Evolutionary conservation across 2,888 invertebrate genomes (phyloP).

Genomic region (Isotomurus palustris): DNA sequence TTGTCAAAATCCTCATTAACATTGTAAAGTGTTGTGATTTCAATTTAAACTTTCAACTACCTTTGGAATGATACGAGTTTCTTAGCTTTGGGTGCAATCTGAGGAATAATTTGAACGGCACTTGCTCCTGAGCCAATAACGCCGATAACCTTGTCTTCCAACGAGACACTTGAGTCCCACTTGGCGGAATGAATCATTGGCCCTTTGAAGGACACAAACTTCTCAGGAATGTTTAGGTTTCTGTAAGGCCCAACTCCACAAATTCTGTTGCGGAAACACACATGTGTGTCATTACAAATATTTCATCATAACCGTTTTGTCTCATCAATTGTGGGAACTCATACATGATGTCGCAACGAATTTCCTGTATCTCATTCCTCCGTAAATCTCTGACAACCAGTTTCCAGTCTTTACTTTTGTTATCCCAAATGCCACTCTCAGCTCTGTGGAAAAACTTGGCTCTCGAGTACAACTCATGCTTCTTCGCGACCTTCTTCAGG

Average conservation of each 20-base stretch:
- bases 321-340: no score
- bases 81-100: conserved; percentile 31
- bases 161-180: conserved; percentile 30
- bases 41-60: neutral
- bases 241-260: conserved; percentile 25
- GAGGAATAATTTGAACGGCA: conserved; percentile 39
- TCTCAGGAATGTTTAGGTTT: conserved; percentile 21
- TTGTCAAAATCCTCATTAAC: neutral
- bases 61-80: conserved; percentile 34
- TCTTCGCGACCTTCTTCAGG: conserved; percentile 25
- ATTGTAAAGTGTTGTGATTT: neutral
- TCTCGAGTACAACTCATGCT: conserved; percentile 34
- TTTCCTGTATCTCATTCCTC: no score
- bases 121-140: conserved; percentile 37
- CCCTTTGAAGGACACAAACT: conserved; percentile 24
- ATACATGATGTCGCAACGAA: conserved; percentile 8
- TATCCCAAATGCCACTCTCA: conserved; percentile 22
- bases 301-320: no score
- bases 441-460: conserved; percentile 27
- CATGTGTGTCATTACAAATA: neutral
- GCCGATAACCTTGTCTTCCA: conserved; percentile 29
- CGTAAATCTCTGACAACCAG: conserved; percentile 10
- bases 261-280: conserved; percentile 12
- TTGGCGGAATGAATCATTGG: conserved; percentile 32
- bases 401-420: conserved; percentile 22